phyloP scores from a whole-genome alignment of 2,888 invertebrate species.

The Zygaena filipendulae region DNA sequence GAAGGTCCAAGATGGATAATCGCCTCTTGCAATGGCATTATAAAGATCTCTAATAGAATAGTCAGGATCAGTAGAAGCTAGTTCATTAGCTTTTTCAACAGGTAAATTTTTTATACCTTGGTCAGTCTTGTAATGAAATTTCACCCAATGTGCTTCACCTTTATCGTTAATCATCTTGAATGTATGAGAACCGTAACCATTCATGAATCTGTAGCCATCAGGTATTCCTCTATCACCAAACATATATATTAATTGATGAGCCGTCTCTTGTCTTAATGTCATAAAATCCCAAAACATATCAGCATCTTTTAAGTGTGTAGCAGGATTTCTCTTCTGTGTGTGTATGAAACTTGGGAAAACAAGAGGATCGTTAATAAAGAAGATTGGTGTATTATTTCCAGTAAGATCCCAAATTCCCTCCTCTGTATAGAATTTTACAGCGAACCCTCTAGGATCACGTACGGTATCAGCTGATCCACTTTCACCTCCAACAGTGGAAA shows the following conservation, averaged over 20 bases:
- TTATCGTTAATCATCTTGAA: slow-evolving; percentile 88
- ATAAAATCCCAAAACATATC: slow-evolving; percentile 98
- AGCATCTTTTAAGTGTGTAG: slow-evolving; percentile 88
- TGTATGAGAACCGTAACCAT: slow-evolving; percentile 95
- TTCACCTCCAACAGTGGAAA: slow-evolving; percentile 90
- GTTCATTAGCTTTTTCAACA: slow-evolving; percentile 73
- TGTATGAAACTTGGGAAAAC: slow-evolving; percentile 96
- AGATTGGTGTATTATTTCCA: slow-evolving; percentile 93
- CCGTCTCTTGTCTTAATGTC: slow-evolving; percentile 85
- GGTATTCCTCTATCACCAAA: slow-evolving; percentile 95
- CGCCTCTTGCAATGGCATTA: slow-evolving; percentile 83
- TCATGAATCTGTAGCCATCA: slow-evolving; percentile 93
- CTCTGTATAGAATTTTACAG: slow-evolving; percentile 93
- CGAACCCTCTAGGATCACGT: slow-evolving; percentile 92
- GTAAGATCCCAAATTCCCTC: slow-evolving; percentile 95
- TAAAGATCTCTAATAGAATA: slow-evolving; percentile 90
- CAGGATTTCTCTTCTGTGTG: slow-evolving; percentile 96
- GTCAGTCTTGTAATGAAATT: slow-evolving; percentile 94
- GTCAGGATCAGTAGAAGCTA: slow-evolving; percentile 86
- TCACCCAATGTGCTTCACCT: slow-evolving; percentile 83
- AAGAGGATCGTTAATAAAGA: slow-evolving; percentile 91
- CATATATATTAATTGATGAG: slow-evolving; percentile 85
- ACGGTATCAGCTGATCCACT: slow-evolving; percentile 92
- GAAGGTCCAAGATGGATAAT: slow-evolving; percentile 82
- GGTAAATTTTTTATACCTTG: slow-evolving; percentile 88